phyloP scores from a whole-genome alignment of 2,797 vertebrate genomes.

The Anabacerthia variegaticeps region DNA sequence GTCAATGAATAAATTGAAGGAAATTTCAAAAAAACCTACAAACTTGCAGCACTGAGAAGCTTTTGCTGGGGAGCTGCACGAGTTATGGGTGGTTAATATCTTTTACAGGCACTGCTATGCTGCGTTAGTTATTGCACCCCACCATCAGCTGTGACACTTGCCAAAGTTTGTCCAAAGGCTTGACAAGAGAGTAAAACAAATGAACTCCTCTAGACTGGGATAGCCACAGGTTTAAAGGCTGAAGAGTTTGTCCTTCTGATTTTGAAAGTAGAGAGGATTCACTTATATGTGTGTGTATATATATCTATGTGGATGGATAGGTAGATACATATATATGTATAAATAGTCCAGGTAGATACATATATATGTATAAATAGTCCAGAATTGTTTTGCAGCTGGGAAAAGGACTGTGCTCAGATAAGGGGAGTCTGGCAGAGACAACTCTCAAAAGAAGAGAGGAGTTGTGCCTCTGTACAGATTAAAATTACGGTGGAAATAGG shows the following conservation, averaged over 20 bases:
- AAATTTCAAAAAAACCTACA: not conserved
- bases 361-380: not conserved
- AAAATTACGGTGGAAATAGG: not conserved
- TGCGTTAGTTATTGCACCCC: not conserved
- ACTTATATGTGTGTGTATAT: accelerated
- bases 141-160: not conserved
- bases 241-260: not conserved
- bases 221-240: not conserved
- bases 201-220: not conserved
- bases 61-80: not conserved
- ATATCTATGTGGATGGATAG: not conserved
- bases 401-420: not conserved
- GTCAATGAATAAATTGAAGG: not conserved
- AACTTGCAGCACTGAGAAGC: not conserved
- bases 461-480: not conserved
- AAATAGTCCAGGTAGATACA: not conserved
- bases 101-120: not conserved
- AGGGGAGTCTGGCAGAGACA: not conserved
- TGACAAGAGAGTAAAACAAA: not conserved
- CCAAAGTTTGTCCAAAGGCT: not conserved
- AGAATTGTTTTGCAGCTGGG: not conserved
- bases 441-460: not conserved
- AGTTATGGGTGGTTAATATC: not conserved
- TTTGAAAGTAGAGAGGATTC: not conserved
- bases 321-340: not conserved